Base-by-base conservation (phyloP, 2,113 vertebrate species). In the Gadus chalcogrammus region DNA sequence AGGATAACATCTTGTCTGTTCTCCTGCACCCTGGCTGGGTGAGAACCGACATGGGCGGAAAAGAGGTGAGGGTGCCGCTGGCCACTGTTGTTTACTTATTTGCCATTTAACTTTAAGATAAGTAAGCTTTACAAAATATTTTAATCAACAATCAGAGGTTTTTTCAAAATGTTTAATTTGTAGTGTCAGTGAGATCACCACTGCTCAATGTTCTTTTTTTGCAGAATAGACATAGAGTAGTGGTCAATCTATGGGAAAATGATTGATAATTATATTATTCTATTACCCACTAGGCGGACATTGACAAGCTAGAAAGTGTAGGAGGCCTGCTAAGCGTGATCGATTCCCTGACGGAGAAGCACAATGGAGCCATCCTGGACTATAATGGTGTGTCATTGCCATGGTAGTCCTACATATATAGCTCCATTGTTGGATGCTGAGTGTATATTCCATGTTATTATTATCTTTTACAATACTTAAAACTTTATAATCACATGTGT, bases 1-100 rank as follows among this genome's bases (percentile, higher is more conserved):
- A 58, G 22, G 86, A 88, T 0, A 74, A 67, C 42, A 84, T 86
- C 59, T 71, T 90, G 75, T 77, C 80, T 70, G 60, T 67, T 2
- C 1, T 65, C 68, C 65, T 76, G 16, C 81, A 84, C 67, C 80
- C 78, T 15, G 64, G 74, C 11, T 84, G 80, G 78, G 81, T 86
- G 1, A 75, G 69, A 52, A 76, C 74, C 0, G 82, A 82, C 38
- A 77, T 77, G 81, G 81, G 83, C 18, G 83, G 81, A 62, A 3
- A 71, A 13, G 61, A 61, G 13, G 83, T 84, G 72, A 62, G 83
- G 80, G 75, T 60, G 6, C 42, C 13, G 42, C 42, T 9, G 8
- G 11, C 31, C 31, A 7, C 42, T 48, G 42, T 48, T 48, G 42
- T 48, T 13, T 48, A 48, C 11, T 13, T 12, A 48, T 12, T 48